Evolutionary conservation across 2,888 invertebrate species (phyloP).

Genomic region (Fabriciana adippe): DNA sequence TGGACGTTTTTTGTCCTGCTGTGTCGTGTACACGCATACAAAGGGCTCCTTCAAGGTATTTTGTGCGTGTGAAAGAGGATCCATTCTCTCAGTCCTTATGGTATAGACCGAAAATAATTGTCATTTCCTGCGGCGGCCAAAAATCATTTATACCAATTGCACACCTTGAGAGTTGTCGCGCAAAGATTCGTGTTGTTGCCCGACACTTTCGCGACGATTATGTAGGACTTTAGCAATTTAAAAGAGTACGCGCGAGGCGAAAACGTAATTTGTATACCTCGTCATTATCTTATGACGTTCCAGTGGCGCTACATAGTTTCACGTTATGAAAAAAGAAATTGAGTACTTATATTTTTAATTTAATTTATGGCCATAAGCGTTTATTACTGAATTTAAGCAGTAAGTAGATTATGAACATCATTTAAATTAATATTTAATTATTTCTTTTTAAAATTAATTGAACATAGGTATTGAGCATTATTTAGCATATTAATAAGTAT

Average conservation of each 20-base stretch:
- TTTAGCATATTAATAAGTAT: background rate
- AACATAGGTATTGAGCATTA: background rate
- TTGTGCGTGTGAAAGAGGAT: constrained; percentile 78
- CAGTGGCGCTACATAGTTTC: constrained; percentile 13
- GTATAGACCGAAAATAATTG: constrained; percentile 78
- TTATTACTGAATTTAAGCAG: too few species aligned
- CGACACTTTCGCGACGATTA: constrained; percentile 55
- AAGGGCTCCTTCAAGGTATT: constrained; percentile 74
- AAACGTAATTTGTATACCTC: constrained; percentile 38
- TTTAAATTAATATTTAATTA: too few species aligned
- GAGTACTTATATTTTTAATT: background rate
- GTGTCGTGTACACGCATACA: constrained; percentile 60
- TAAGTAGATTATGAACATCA: too few species aligned
- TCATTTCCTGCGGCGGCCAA: constrained; percentile 79
- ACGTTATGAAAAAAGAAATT: constrained; percentile 1
- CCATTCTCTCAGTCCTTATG: constrained; percentile 71
- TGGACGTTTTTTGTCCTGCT: constrained; percentile 72
- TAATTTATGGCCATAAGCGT: too few species aligned
- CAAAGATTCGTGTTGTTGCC: constrained; percentile 49
- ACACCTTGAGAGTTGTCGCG: constrained; percentile 47
- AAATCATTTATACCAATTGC: constrained; percentile 49
- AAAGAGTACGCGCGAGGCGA: constrained; percentile 54
- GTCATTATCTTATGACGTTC: constrained; percentile 40
- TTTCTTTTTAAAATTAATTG: background rate
- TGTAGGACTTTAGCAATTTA: constrained; percentile 49